phyloP scores from a whole-genome alignment of 2,888 invertebrate species.

The Caradrina clavipalpis region DNA sequence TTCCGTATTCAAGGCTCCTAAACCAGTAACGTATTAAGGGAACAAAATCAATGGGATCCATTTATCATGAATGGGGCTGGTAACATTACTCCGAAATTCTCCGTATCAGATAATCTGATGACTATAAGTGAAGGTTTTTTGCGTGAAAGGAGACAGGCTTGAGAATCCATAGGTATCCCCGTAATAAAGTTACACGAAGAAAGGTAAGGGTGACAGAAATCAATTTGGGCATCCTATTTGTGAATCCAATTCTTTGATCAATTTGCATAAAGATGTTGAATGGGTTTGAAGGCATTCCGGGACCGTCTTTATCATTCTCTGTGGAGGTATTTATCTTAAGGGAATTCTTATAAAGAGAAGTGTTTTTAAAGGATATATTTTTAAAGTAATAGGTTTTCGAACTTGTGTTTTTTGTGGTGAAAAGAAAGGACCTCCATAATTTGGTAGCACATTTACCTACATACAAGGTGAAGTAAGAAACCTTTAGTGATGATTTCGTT shows the following conservation, averaged over 20 bases:
- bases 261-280: conserved; percentile 52
- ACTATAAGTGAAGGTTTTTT: conserved; percentile 26
- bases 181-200: conserved; percentile 44
- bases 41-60: conserved; percentile 22
- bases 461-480: too few relatives aligned
- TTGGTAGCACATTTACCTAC: too few relatives aligned
- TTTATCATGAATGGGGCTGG: conserved; percentile 31
- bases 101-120: conserved; percentile 36
- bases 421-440: too few relatives aligned
- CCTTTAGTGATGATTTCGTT: too few relatives aligned
- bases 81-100: conserved; percentile 15
- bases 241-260: conserved; percentile 57
- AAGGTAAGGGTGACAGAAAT: conserved; percentile 56
- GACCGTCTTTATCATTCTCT: conserved; percentile 14
- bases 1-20: neutral
- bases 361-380: conserved; percentile 11
- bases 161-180: conserved; percentile 19
- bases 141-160: conserved; percentile 19
- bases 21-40: neutral
- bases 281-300: conserved; percentile 40
- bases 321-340: conserved; percentile 17
- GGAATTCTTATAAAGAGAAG: conserved; percentile 16
- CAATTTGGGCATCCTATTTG: conserved; percentile 58
- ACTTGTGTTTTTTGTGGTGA: too few relatives aligned
- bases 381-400: neutral